A percentile compares a stretch with the other conserved stretches of the same genome.
phyloP scores from a whole-genome alignment of 2,797 vertebrate species.

The Hypotaenidia philippensis region DNA sequence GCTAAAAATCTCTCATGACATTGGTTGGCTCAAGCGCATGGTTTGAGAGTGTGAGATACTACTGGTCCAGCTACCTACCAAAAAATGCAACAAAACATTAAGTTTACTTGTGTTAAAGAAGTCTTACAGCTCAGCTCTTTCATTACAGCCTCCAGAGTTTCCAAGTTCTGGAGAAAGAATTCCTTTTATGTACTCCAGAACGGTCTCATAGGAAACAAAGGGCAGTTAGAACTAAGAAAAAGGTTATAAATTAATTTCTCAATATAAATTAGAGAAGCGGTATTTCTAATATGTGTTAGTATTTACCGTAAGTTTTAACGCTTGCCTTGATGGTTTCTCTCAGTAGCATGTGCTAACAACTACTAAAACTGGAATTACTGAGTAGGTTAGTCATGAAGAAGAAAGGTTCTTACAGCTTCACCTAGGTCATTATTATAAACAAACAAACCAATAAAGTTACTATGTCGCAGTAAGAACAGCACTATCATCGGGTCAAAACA shows the following conservation, averaged over 20 bases:
- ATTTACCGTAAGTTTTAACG: neutral
- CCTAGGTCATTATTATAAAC: neutral
- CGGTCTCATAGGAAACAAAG: neutral
- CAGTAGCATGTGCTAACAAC: neutral
- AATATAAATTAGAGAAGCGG: neutral
- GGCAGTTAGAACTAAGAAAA: neutral
- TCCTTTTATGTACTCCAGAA: neutral
- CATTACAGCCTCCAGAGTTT: neutral
- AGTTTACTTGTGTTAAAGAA: neutral
- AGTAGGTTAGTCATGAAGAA: neutral
- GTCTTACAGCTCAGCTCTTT: neutral
- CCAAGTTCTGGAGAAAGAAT: neutral
- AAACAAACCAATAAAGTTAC: neutral
- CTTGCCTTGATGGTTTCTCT: neutral
- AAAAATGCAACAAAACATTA: neutral
- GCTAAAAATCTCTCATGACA: neutral
- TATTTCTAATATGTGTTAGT: neutral
- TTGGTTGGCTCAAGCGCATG: neutral
- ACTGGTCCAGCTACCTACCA: neutral
- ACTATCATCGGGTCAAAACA: neutral
- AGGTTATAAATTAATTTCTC: neutral
- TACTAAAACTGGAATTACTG: neutral
- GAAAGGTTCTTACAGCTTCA: neutral
- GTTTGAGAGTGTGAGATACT: neutral
- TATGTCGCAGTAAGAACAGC: neutral